These are phyloP conservation scores for Drosophila mojavensis DNA, from an alignment of 1,140 invertebrate species.

Conservation along the genomic window DNA sequence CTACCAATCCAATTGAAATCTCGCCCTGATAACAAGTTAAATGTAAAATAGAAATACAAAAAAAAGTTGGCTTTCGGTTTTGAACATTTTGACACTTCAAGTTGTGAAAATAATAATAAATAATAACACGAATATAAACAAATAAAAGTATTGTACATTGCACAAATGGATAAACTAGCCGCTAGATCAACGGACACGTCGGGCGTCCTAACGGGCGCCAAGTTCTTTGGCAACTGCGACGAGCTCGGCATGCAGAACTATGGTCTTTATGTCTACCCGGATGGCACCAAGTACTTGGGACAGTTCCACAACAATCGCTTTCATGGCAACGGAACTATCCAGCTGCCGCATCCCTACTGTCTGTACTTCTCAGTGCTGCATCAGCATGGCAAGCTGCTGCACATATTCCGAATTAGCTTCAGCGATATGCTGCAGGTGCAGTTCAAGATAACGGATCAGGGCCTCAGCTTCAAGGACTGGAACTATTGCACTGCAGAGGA, in stretches of 20 bases:
- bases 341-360: constrained; percentile 10
- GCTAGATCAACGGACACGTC: not conserved
- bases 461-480: constrained; percentile 44
- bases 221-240: constrained; percentile 32
- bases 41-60: no score
- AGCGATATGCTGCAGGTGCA: constrained; percentile 46
- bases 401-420: constrained; percentile 54
- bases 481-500: constrained; percentile 46
- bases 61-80: no score
- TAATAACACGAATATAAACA: no score
- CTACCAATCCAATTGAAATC: no score
- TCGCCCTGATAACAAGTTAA: no score
- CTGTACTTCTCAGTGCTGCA: constrained; percentile 54
- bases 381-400: constrained; percentile 33
- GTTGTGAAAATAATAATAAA: no score
- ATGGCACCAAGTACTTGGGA: constrained; percentile 58
- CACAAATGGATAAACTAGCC: not conserved
- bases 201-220: constrained; percentile 36
- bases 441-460: constrained; percentile 4
- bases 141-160: not conserved
- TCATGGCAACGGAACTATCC: constrained; percentile 57
- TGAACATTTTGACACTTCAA: no score
- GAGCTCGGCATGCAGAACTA: constrained; percentile 56
- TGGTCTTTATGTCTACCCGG: constrained; percentile 59
- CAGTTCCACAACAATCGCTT: constrained; percentile 53